Evolutionary conservation across 2,113 vertebrate genomes (phyloP).

Genomic region (Trogon melanurus): DNA sequence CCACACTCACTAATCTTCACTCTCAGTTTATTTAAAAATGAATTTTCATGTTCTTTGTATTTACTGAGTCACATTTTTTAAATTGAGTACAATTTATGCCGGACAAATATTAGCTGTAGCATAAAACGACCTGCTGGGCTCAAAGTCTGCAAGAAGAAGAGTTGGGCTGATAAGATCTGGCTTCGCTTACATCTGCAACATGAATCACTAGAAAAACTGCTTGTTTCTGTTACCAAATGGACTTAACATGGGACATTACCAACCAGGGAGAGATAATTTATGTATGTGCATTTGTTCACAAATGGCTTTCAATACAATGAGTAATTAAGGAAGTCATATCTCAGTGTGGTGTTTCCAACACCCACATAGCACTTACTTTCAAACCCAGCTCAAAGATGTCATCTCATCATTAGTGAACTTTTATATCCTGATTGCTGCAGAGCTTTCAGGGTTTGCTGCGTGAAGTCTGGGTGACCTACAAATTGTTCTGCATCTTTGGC

Average conservation of each 20-base stretch:
- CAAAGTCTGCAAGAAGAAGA: not conserved
- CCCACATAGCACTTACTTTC: not conserved
- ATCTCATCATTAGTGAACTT: not conserved
- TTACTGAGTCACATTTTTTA: not conserved
- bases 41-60: not conserved
- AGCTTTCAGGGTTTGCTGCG: not conserved
- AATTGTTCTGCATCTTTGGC: not conserved
- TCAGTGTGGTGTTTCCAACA: not conserved
- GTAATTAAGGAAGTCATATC: not conserved
- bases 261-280: not conserved
- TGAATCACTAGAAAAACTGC: not conserved
- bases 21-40: not conserved
- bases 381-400: not conserved
- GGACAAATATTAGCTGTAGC: constrained; percentile 12
- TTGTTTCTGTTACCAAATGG: not conserved
- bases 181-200: not conserved
- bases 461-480: not conserved
- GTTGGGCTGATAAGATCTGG: not conserved
- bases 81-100: not conserved
- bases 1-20: not conserved
- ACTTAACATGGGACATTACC: not conserved
- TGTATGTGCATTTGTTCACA: not conserved
- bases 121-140: constrained; percentile 8
- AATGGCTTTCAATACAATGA: not conserved
- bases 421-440: not conserved